Base-by-base conservation (phyloP, 2,113 vertebrate species). In the Gallinago paraguaiae region DNA sequence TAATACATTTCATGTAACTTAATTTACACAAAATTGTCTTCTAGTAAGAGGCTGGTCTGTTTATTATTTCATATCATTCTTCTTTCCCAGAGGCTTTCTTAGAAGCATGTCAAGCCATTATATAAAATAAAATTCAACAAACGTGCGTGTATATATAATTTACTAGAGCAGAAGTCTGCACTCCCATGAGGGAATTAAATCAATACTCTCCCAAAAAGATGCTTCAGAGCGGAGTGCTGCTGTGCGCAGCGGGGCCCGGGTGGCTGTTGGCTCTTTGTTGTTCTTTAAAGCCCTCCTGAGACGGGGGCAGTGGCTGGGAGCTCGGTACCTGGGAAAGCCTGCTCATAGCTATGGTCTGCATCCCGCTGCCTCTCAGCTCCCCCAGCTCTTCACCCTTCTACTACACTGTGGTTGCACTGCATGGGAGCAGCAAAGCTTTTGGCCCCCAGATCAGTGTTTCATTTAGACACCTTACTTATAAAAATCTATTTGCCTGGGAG, bases 71-170 rank as follows among this genome's bases (percentile, higher is more conserved):
- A 75, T 90, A 86, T 24, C 23, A 25, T 81, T 80, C 39, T 75
- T 92, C 83, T 93, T 83, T 96, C 94, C 71, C 82, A 96, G 90
- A 95, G 88, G 85, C 93, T 94, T 95, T 94, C 65, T 43, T 25
- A 50, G 76, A 92, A 78, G 60, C 85, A 77, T 67, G 82, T 88
- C 82, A 94, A 94, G 35, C 75, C 56, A 71, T 93, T 94, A 83
- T 25, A 86, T 46, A 80, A 86, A 94, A 80, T 80, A 83, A 95
- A 90, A 93, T 78, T 83, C 82, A 82, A 65, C 79, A 75, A 94
- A 59, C 4, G 3, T 56, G 17, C 70, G 22, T 56, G 6, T 69
- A 56, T 88, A 14, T 90, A 81, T 82, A 71, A 93, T 82, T 94
- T 92, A 95, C 63, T 93, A 81, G 86, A 83, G 76, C 86, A 88